Base-by-base conservation (phyloP, 2,797 vertebrate species). In the Zalophus californianus region DNA sequence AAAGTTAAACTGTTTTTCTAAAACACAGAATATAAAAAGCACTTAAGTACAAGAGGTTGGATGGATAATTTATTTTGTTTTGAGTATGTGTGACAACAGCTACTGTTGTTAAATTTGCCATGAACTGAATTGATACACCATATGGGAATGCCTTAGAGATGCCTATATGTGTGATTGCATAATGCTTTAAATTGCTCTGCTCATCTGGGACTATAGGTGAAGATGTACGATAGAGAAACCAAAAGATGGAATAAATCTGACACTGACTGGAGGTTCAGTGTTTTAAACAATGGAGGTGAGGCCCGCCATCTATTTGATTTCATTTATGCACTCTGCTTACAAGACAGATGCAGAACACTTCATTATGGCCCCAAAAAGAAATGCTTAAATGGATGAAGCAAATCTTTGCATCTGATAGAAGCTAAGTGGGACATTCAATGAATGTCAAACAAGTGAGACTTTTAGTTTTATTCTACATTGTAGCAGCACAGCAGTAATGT, bases 391-490 rank as follows among this genome's bases (percentile, higher is more conserved):
- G 97, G 97, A 98, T 97, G 96, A 98, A 98, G 92, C 91, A 97
- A 91, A 95, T 97, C 97, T 98, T 98, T 98, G 95, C 68, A 48
- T 98, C 97, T 97, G 97, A 98, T 98, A 98, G 97, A 94, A 97
- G 88, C 86, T 98, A 98, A 98, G 96, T 97, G 93, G 96, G 97
- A 98, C 96, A 96, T 98, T 98, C 98, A 98, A 98, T 98, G 98
- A 98, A 98, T 98, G 95, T 96, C 98, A 98, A 98, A 44, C 70
- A 44, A 73, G 70, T 73, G 38, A 27, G 23, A 73, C 23, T 73
- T 73, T 73, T 44, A 94, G 86, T 98, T 98, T 98, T 48, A 2
- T 97, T 98, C 97, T 97, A 90, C 95, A 95, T 97, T 93, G 86
- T 92, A 98, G 97, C 94, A 96, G 96, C 78, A 86, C 48, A 96